Conservation (phyloP, 1,140 invertebrate genomes). For the Spodoptera litura region DNA sequence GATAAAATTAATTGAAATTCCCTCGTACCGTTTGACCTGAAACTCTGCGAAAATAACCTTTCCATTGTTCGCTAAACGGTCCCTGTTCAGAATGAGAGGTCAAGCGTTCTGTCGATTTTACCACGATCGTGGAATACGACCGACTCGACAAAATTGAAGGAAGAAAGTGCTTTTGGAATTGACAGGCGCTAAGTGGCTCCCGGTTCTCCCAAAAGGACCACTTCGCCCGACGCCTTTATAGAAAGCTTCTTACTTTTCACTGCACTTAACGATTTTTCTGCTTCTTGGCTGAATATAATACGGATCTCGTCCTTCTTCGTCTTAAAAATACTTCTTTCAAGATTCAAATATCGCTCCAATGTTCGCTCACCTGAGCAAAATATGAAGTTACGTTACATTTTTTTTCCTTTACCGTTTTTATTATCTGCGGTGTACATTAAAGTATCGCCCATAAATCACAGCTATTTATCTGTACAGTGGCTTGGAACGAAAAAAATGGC, state of each 20-base stretch:
- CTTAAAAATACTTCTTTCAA: not conserved
- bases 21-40: not conserved
- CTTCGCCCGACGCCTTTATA: not conserved
- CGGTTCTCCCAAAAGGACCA: conserved; percentile 13
- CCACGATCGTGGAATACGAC: not conserved
- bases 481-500: not conserved
- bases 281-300: conserved; percentile 2
- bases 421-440: not conserved
- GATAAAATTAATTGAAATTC: conserved; percentile 5
- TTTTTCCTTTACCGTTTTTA: not conserved
- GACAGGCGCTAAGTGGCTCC: conserved; percentile 16
- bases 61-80: conserved; percentile 24
- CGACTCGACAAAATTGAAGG: conserved; percentile 7
- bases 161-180: conserved; percentile 8
- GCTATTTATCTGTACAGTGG: not conserved
- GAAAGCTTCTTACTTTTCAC: not conserved
- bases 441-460: not conserved
- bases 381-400: too few relatives aligned
- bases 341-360: not conserved
- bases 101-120: conserved; percentile 21
- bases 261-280: conserved; percentile 10
- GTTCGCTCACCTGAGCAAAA: too few relatives aligned
- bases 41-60: conserved; percentile 19
- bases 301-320: not conserved
- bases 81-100: not conserved